Conservation (phyloP, 1,140 invertebrate species). For the Plectrocnemia conspersa region DNA sequence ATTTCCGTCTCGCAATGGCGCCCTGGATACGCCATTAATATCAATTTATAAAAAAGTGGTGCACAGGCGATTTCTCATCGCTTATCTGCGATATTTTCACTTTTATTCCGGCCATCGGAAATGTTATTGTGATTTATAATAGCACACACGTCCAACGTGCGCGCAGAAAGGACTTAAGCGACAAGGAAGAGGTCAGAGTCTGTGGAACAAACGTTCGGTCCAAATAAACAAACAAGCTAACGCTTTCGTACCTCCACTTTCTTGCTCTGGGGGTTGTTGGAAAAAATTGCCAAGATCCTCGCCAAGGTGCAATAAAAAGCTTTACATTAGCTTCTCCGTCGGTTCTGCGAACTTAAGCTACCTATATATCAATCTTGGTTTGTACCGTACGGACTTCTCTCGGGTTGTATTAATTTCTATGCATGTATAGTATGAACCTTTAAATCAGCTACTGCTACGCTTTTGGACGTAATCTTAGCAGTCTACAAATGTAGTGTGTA, state of each 20-base stretch:
- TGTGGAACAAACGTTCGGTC: background rate
- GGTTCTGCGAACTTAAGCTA: constrained; percentile 7
- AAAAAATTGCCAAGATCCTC: constrained; percentile 7
- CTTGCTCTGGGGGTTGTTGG: constrained; percentile 3
- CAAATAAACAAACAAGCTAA: constrained; percentile 16
- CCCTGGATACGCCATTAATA: constrained; percentile 12
- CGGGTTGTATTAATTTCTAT: no score
- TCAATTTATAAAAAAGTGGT: constrained; percentile 16
- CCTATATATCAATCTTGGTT: no score
- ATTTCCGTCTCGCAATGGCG: background rate
- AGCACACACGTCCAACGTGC: no score
- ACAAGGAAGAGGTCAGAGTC: no score
- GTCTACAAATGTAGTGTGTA: no score
- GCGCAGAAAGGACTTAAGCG: no score
- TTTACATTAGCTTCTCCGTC: constrained; percentile 28
- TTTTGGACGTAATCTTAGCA: no score
- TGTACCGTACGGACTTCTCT: no score
- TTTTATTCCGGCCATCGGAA: no score
- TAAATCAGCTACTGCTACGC: no score
- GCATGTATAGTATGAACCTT: no score
- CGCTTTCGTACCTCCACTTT: constrained; percentile 10
- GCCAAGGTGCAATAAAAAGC: constrained; percentile 29
- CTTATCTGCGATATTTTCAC: constrained; percentile 6
- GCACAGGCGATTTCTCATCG: constrained; percentile 14
- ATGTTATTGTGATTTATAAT: no score